Evolutionary conservation across 2,888 invertebrate species (phyloP).

Genomic region (Lithophane socia): DNA sequence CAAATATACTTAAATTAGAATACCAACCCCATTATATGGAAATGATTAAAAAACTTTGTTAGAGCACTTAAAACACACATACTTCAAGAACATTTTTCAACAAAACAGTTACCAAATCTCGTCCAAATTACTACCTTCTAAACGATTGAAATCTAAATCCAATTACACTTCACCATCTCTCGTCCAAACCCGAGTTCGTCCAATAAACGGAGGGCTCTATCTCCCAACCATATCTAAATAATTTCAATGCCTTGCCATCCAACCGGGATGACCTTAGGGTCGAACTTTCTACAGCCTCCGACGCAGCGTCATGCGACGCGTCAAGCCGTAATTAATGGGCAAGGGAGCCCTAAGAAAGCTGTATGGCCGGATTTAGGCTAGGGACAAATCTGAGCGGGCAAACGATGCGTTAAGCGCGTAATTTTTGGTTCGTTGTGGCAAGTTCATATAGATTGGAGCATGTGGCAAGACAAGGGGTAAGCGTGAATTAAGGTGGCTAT

Average conservation of each 20-base stretch:
- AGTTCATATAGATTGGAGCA: neutral
- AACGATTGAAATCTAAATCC: conserved; percentile 62
- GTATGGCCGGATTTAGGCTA: conserved; percentile 51
- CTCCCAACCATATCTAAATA: conserved; percentile 66
- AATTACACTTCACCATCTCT: conserved; percentile 58
- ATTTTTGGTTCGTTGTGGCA: neutral
- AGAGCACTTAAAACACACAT: neutral
- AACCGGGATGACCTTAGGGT: conserved; percentile 79
- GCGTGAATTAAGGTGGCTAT: neutral
- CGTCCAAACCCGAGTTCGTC: conserved; percentile 49
- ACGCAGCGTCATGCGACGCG: conserved; percentile 79
- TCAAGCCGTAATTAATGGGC: conserved; percentile 79
- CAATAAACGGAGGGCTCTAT: conserved; percentile 60
- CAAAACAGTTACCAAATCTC: conserved; percentile 28
- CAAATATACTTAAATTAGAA: neutral
- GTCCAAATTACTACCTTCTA: conserved; percentile 37
- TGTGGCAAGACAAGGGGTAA: neutral
- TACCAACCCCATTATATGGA: neutral
- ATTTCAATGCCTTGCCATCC: conserved; percentile 65
- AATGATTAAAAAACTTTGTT: neutral
- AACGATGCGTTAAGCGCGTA: neutral
- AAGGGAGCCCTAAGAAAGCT: conserved; percentile 72
- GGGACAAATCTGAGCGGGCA: conserved; percentile 19
- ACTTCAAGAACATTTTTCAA: neutral
- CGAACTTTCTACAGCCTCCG: conserved; percentile 82